Base-by-base conservation (phyloP, 1,140 invertebrate species). In the Eciton burchellii region DNA sequence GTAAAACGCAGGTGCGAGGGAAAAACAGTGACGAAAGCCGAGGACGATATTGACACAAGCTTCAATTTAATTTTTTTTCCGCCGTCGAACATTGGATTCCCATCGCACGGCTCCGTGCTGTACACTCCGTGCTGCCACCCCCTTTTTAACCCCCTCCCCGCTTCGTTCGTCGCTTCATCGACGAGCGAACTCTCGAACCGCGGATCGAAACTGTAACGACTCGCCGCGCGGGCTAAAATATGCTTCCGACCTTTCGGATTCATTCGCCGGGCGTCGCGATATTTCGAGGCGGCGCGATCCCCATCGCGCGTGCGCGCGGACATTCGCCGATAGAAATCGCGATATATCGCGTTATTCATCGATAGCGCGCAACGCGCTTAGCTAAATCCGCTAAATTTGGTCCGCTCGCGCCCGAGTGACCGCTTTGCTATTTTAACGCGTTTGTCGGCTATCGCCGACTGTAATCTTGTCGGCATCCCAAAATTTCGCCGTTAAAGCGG, bases 31-130 rank as follows among this genome's bases (percentile, higher is more conserved):
- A 88, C 86, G 88, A 91, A 93, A 92, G 92, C 92, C 91, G 92
- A 91, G 90, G 84, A 84, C 86, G 91, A 90, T 93, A 93, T 93
- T 93, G 92, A 93, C 92, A 92, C 90, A 92, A 93, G 92, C 92
- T 91, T 90, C 92, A 89, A 91, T 93, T 93, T 93, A 93, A 93
- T 93, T 92, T 93, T 93, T 92, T 93, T 91, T 92, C 92, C 88
- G 83, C 90, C 76, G 90, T 89, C 89, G 92, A 92, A 93, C 91
- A 92, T 89, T 90, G 91, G 86, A 91, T 92, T 92, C 91, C 90
- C 91, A 92, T 91, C 88, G 89, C 84, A 73, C 79, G 74, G 82
- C 63, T 49, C 59, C n/a, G n/a, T n/a, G n/a, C 29, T 47, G 12
- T 66, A 57, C 68, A 41, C 70, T 41, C 56, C 77, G 77, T 82